Evolutionary conservation across 2,113 vertebrate species (phyloP), one percentile per base, ranked within the genome.

Genomic region (Ramphastos sulfuratus): DNA sequence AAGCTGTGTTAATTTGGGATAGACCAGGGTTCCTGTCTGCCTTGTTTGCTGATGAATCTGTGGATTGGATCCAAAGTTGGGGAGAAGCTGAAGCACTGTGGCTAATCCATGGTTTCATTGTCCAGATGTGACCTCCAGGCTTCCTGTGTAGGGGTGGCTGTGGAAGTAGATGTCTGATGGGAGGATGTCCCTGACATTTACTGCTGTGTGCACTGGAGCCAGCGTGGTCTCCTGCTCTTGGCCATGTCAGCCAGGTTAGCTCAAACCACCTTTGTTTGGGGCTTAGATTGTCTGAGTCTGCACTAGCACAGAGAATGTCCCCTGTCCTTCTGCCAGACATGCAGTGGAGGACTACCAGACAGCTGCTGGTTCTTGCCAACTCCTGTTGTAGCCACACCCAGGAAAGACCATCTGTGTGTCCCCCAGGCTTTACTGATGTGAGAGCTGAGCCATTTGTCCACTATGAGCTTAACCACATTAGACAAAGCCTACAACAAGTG

Each of bases 181-280:
- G 73, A 77, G 80, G 65, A 30, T 70, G 89, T 55, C 92, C 2
- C 83, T 71, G 78, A 3, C 27, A 0, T 50, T 60, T 11, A 2
- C 5, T 37, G 63, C 63, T 70, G 54, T 65, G 54, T 54, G 89
- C 33, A 2, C 25, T 5, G 5, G 3, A 52, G 87, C 70, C 90
- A 27, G 56, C 6, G 7, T 67, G 65, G 61, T 31, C 67, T 79
- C 14, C 1, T 31, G 81, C 70, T 79, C 85, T 20, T 82, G 72
- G 52, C 69, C 76, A 76, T 85, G 72, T 70, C 75, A 83, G 85
- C 75, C 85, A 83, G 90, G 82, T 94, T 94, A 87, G 90, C 88
- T 96, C 92, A 95, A 93, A 71, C 82, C 87, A 88, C 64, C 85
- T 95, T 94, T 94, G 85, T 59, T 80, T 85, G 85, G 88, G 64